Base-by-base conservation (phyloP, 2,888 invertebrate species). In the Sinopyrophorus schimmeli region DNA sequence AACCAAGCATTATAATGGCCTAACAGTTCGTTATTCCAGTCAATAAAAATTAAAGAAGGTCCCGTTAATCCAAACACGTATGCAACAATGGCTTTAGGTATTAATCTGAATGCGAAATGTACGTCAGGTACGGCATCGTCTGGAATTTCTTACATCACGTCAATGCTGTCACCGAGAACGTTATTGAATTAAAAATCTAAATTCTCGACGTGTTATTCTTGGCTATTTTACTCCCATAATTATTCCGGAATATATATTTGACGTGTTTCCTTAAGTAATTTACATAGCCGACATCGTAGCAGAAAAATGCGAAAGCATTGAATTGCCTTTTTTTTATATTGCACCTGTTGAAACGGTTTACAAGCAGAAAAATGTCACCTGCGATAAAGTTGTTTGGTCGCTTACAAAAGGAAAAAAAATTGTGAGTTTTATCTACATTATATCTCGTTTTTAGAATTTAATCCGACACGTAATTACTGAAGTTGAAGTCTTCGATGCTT, bases 391-490 rank as follows among this genome's bases (percentile, higher is more conserved):
- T 7, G 10, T 5, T 26, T 10, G 5, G n/a, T n/a, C n/a, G 10
- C 26, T 26, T 26, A 26, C n/a, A n/a, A n/a, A n/a, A n/a, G n/a
- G n/a, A n/a, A n/a, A n/a, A n/a, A n/a, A 26, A 26, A 24, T 24
- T 24, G 5, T 24, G 24, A 3, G 3, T 30, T 30, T 14, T 30
- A 34, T n/a, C 7, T 17, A 24, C 12, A 15, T 24, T 35, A 20
- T 24, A 14, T 23, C 35, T 23, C 24, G 21, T 35, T 14, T 24
- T 15, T 20, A 20, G 23, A 24, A 23, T 24, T 15, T 35, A 35
- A 35, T 35, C 35, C 16, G 30, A 31, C 30, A 31, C 30, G 6
- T 31, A 16, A 15, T 31, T 31, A 31, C 11, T 31, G 10, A 31
- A 17, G 30, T 12, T 17, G 5, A 7, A 9, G 24, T 24, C 12